Percentiles rank a stretch among this genome's conserved stretches.
These are phyloP conservation scores for Rambutsinella grinnellia DNA, from an alignment of 2,888 invertebrate species.

Conservation along the genomic window DNA sequence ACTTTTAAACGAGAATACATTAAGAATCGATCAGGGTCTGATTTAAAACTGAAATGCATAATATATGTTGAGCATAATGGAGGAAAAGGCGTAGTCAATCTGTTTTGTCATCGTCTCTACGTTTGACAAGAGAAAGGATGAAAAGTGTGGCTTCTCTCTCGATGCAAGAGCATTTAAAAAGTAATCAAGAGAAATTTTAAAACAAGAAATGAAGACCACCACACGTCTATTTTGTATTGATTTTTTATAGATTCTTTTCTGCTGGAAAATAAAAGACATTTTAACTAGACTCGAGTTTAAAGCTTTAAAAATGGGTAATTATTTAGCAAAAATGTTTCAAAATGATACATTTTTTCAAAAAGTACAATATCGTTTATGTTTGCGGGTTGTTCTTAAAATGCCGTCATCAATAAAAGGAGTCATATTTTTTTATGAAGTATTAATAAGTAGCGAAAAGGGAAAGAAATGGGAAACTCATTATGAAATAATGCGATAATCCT, in stretches of 20 bases:
- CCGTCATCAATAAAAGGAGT: too few species aligned
- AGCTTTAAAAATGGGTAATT: neutral
- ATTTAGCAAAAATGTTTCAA: neutral
- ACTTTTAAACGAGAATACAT: constrained; percentile 26
- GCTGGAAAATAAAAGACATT: neutral
- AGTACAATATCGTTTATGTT: neutral
- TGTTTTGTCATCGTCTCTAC: neutral
- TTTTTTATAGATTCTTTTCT: neutral
- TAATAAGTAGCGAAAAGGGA: neutral
- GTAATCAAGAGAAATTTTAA: too few species aligned
- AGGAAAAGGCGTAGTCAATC: constrained; percentile 25
- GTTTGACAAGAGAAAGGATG: neutral
- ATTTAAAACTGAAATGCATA: constrained; percentile 22
- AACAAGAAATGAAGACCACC: too few species aligned
- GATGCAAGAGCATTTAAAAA: too few species aligned
- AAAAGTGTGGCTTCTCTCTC: neutral
- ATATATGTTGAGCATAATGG: neutral
- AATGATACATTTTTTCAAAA: neutral
- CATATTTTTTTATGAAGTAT: neutral
- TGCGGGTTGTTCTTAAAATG: too few species aligned
- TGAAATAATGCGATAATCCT: neutral
- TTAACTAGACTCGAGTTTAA: neutral
- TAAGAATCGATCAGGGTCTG: constrained; percentile 49
- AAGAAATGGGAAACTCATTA: neutral
- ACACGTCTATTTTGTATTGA: too few species aligned